phyloP scores from a whole-genome alignment of 2,797 vertebrate species.

The Kryptopterus vitreolus region DNA sequence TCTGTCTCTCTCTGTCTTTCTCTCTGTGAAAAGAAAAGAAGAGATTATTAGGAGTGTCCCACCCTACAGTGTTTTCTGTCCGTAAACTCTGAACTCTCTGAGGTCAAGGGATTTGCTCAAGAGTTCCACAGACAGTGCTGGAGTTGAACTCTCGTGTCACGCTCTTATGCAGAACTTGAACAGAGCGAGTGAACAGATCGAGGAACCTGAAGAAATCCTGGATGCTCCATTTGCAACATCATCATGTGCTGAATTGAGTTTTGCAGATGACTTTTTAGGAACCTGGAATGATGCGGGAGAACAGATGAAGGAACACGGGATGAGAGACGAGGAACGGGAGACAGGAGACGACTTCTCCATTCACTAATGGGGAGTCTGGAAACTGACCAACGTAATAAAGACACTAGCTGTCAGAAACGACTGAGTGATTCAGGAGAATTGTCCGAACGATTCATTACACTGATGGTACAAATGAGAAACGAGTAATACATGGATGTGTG shows the following conservation, averaged over 20 bases:
- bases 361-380: slow-evolving; percentile 54
- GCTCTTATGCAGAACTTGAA: slow-evolving; percentile 1
- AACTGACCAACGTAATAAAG: slow-evolving; percentile 57
- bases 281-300: slow-evolving; percentile 37
- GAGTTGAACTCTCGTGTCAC: not conserved
- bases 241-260: not conserved
- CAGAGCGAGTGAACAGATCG: not conserved
- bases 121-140: not conserved
- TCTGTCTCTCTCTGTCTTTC: not conserved
- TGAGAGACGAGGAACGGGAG: slow-evolving; percentile 42
- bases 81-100: not conserved
- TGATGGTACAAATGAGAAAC: slow-evolving; percentile 56
- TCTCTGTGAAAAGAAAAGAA: not conserved
- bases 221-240: not conserved
- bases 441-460: slow-evolving; percentile 55
- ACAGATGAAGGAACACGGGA: slow-evolving; percentile 38
- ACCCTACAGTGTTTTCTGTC: not conserved
- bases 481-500: slow-evolving; percentile 29
- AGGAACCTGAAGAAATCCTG: not conserved
- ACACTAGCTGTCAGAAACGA: slow-evolving; percentile 44
- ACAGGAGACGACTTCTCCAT: slow-evolving; percentile 41
- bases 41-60: not conserved
- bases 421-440: slow-evolving; percentile 49
- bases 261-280: not conserved
- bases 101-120: slow-evolving; percentile 13